Conservation (phyloP, 2,888 invertebrate genomes). For the Meteorus cinctellus region DNA sequence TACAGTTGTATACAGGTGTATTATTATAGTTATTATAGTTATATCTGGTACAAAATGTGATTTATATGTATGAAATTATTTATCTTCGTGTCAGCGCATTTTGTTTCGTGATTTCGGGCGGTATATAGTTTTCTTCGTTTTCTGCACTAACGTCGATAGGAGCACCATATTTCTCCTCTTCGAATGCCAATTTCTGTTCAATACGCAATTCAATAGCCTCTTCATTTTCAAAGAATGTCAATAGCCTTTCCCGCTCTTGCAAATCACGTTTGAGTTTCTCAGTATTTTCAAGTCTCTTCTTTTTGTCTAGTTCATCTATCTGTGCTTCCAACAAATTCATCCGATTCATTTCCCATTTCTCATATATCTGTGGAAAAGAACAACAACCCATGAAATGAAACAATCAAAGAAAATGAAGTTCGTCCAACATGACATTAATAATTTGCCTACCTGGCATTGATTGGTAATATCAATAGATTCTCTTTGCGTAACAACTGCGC, state of each 20-base stretch:
- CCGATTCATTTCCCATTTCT: conserved; percentile 78
- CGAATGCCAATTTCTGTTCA: conserved; percentile 71
- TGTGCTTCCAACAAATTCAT: conserved; percentile 78
- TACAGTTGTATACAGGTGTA: too few relatives aligned
- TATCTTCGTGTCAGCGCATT: neutral
- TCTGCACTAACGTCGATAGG: conserved; percentile 24
- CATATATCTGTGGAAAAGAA: conserved; percentile 74
- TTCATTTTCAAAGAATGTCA: conserved; percentile 86
- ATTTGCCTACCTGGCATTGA: conserved; percentile 75
- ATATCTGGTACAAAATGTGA: too few relatives aligned
- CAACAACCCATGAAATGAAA: neutral
- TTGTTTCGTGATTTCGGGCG: conserved; percentile 78
- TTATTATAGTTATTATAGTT: too few relatives aligned
- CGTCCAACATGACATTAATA: conserved; percentile 21
- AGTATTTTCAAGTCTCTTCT: conserved; percentile 75
- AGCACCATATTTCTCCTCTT: conserved; percentile 67
- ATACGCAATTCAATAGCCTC: conserved; percentile 84
- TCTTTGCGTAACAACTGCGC: conserved; percentile 76
- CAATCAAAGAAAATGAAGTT: conserved; percentile 15
- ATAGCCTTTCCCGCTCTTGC: conserved; percentile 77
- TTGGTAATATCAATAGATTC: conserved; percentile 77
- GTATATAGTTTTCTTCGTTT: conserved; percentile 80
- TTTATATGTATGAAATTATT: conserved; percentile 5
- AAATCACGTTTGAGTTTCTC: conserved; percentile 78
- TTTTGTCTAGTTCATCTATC: conserved; percentile 74